Evolutionary conservation across 2,888 invertebrate genomes (phyloP).

Genomic region (Oxystoma pomonae): DNA sequence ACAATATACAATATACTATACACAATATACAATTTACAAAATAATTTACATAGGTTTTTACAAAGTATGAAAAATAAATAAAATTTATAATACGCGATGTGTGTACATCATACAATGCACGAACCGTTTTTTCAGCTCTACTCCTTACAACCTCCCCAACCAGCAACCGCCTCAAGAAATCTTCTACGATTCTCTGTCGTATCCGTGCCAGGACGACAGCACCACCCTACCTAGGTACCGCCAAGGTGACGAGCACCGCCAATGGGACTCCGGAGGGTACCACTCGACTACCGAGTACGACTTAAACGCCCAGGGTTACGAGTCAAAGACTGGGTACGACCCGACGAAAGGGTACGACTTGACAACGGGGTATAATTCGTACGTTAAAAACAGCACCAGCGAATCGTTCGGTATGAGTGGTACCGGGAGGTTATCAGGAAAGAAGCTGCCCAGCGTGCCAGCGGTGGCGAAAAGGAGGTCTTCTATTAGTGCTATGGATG

Average conservation of each 20-base stretch:
- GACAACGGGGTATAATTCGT: neutral
- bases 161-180: slow-evolving; percentile 58
- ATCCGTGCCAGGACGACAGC: slow-evolving; percentile 56
- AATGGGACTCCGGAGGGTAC: slow-evolving; percentile 70
- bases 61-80: too few species aligned
- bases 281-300: slow-evolving; percentile 33
- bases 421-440: slow-evolving; percentile 30
- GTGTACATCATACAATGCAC: too few species aligned
- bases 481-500: slow-evolving; percentile 32
- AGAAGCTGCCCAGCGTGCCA: slow-evolving; percentile 49
- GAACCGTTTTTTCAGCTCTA: slow-evolving; percentile 31
- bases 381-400: neutral
- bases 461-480: slow-evolving; percentile 51
- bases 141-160: slow-evolving; percentile 29
- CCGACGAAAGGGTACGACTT: neutral
- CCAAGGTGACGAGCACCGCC: slow-evolving; percentile 63
- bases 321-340: neutral
- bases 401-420: neutral
- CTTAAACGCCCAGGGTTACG: slow-evolving; percentile 18
- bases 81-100: too few species aligned
- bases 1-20: too few species aligned
- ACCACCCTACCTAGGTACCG: slow-evolving; percentile 45
- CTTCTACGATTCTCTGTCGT: slow-evolving; percentile 62
- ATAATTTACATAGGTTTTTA: too few species aligned
- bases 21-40: neutral